Conservation (phyloP, 1,140 invertebrate species). For the Metaphire vulgaris region DNA sequence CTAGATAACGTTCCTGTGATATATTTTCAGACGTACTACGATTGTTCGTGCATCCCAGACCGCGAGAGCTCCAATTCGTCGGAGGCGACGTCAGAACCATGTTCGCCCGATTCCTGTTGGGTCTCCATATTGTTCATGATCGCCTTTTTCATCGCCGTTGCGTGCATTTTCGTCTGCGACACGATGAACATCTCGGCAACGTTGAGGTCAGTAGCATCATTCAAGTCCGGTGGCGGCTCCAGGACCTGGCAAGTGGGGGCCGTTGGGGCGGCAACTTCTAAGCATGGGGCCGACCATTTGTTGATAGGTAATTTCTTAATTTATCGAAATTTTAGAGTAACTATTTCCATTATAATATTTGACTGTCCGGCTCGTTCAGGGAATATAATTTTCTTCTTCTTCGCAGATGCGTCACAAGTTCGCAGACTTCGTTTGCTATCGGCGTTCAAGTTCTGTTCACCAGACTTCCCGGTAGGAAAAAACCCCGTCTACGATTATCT, state of each 20-base stretch:
- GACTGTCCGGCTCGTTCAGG: too few species aligned
- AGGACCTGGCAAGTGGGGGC: too few species aligned
- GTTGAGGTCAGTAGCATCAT: too few species aligned
- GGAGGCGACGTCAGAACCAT: not conserved
- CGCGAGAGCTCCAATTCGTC: not conserved
- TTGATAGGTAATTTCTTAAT: too few species aligned
- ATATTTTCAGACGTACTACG: not conserved
- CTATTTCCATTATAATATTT: too few species aligned
- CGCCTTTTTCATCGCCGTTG: not conserved
- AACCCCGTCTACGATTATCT: too few species aligned
- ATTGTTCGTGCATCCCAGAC: not conserved
- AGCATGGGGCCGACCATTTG: too few species aligned
- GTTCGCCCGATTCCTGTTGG: not conserved
- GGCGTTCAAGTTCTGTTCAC: not conserved
- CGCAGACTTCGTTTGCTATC: not conserved
- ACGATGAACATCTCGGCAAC: slow-evolving; percentile 18
- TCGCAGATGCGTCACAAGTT: not conserved
- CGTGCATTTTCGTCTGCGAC: slow-evolving; percentile 15
- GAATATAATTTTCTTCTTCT: not conserved
- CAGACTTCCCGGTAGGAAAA: not conserved
- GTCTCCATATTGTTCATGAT: not conserved
- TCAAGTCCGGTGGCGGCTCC: too few species aligned
- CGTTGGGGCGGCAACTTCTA: too few species aligned
- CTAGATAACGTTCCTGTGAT: too few species aligned
- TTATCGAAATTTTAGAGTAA: too few species aligned